These are phyloP conservation scores for Drosophila sucinea DNA, from an alignment of 1,140 invertebrate species.

Conservation along the genomic window DNA sequence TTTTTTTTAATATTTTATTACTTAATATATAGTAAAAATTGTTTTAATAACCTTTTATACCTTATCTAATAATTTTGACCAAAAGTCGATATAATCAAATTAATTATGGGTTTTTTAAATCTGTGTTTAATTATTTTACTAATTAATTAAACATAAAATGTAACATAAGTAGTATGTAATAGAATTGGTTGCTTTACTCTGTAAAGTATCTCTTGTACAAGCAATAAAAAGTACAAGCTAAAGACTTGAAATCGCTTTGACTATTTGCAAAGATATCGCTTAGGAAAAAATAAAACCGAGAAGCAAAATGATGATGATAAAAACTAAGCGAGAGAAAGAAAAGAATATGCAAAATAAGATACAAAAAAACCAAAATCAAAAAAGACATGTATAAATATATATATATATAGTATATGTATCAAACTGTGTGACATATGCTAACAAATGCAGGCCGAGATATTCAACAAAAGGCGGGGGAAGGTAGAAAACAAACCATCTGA, in stretches of 20 bases:
- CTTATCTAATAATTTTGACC: no score
- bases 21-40: no score
- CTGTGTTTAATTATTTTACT: no score
- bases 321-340: conserved; percentile 25
- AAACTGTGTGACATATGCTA: conserved; percentile 48
- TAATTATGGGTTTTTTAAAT: no score
- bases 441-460: conserved; percentile 51
- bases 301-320: conserved; percentile 41
- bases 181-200: no score
- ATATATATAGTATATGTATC: neutral
- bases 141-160: no score
- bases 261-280: conserved; percentile 45
- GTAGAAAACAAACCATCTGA: conserved; percentile 35
- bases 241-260: conserved; percentile 41
- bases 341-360: conserved; percentile 17
- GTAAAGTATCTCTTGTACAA: neutral
- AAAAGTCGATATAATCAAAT: no score
- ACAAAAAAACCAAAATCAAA: neutral
- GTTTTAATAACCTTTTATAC: no score
- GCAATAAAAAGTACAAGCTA: conserved; percentile 9
- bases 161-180: no score
- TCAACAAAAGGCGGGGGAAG: conserved; percentile 3
- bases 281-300: conserved; percentile 22
- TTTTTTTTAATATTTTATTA: no score
- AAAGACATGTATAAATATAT: conserved; percentile 7